These are phyloP conservation scores for Neolamprologus kungweensis DNA, from an alignment of 2,113 vertebrate species.

Conservation along the genomic window DNA sequence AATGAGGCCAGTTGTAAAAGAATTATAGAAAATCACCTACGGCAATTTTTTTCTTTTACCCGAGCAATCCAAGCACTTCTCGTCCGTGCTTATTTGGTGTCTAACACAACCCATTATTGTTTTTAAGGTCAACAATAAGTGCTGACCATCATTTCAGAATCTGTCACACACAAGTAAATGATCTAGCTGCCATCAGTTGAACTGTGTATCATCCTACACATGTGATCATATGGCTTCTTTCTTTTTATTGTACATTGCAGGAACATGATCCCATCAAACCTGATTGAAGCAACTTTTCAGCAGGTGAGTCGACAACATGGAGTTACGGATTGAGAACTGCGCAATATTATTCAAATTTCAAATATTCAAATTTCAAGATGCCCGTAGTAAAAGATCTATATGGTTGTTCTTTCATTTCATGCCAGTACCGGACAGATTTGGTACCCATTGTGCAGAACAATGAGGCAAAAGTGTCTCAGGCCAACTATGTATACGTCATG, in stretches of 20 bases:
- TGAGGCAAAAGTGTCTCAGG: constrained; percentile 48
- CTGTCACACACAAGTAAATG: not conserved
- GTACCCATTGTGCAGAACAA: constrained; percentile 66
- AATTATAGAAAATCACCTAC: not conserved
- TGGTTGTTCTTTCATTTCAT: not conserved
- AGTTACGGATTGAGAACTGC: not conserved
- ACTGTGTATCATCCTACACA: not conserved
- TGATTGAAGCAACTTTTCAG: constrained; percentile 86
- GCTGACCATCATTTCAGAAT: not conserved
- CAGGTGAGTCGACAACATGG: constrained; percentile 67
- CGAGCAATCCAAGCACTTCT: not conserved
- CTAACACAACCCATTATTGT: not conserved
- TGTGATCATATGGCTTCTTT: not conserved
- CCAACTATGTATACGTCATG: constrained; percentile 80
- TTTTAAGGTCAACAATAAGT: not conserved
- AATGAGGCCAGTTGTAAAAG: not conserved
- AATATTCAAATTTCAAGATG: not conserved
- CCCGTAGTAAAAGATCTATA: not conserved
- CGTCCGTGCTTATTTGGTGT: fast-evolving
- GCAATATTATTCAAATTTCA: not conserved
- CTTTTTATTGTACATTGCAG: constrained; percentile 50
- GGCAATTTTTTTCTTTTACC: not conserved
- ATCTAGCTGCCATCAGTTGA: not conserved
- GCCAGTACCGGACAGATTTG: constrained; percentile 81
- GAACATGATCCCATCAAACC: constrained; percentile 89